A percentile compares a stretch with the other conserved stretches of the same genome.
Evolutionary conservation across 2,888 invertebrate genomes (phyloP).

Genomic region (Artemia sinica): DNA sequence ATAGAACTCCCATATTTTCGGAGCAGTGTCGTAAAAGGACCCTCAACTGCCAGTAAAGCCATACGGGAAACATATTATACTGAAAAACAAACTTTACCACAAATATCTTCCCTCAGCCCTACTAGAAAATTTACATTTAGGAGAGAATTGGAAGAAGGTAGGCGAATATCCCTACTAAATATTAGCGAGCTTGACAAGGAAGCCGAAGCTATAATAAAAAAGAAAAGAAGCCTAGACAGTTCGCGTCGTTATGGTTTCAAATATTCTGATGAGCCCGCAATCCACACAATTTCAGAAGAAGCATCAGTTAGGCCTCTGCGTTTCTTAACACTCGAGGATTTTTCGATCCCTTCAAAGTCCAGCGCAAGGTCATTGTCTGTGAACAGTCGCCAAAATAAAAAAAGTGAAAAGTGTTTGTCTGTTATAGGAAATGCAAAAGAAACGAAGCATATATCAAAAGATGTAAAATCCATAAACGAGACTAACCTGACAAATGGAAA

Average conservation of each 20-base stretch:
- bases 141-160: not conserved
- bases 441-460: too few species aligned
- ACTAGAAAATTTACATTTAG: not conserved
- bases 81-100: not conserved
- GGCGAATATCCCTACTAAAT: conserved; percentile 38
- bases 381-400: too few species aligned
- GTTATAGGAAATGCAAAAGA: too few species aligned
- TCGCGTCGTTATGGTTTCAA: conserved; percentile 11
- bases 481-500: too few species aligned
- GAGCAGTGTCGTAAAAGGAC: not conserved
- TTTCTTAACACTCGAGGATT: not conserved
- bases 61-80: not conserved
- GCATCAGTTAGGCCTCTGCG: not conserved
- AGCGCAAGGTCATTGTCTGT: too few species aligned
- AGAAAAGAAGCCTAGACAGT: conserved; percentile 30
- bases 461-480: too few species aligned
- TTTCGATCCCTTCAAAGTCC: not conserved
- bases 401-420: too few species aligned
- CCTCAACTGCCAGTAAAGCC: not conserved
- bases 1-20: not conserved
- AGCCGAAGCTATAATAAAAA: conserved; percentile 53
- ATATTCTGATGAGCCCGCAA: not conserved
- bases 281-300: not conserved
- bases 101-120: not conserved
- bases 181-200: conserved; percentile 63